phyloP scores from a whole-genome alignment of 1,140 invertebrate species.

The Drosophila arizonae region DNA sequence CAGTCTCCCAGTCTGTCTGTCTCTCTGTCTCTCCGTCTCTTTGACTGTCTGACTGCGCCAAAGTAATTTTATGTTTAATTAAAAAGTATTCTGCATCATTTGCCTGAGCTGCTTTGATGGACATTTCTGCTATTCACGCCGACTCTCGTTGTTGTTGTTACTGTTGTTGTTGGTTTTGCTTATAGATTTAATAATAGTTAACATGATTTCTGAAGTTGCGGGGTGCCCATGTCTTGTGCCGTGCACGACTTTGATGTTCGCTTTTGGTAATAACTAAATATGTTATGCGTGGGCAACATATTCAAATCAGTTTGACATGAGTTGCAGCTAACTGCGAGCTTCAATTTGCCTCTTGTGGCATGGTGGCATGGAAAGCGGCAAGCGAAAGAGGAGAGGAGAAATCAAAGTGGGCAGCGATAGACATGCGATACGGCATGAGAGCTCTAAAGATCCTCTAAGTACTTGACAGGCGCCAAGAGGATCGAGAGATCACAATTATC shows the following conservation, averaged over 20 bases:
- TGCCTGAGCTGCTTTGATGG: slow-evolving; percentile 62
- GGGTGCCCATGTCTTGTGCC: slow-evolving; percentile 25
- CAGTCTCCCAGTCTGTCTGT: slow-evolving; percentile 1
- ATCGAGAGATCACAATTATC: slow-evolving; percentile 32
- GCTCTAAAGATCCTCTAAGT: slow-evolving; percentile 3
- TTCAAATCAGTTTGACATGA: slow-evolving; percentile 63
- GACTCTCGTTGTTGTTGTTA: slow-evolving; percentile 45
- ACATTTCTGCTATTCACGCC: slow-evolving; percentile 72
- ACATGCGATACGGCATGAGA: slow-evolving; percentile 24
- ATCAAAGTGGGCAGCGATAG: slow-evolving; percentile 13
- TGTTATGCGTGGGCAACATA: slow-evolving; percentile 63
- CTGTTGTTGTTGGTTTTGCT: slow-evolving; percentile 52
- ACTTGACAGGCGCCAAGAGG: slow-evolving; percentile 42
- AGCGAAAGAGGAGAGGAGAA: background rate
- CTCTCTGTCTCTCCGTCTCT: slow-evolving; percentile 16
- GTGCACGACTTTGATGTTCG: slow-evolving; percentile 76
- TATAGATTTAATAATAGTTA: slow-evolving; percentile 78
- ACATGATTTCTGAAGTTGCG: slow-evolving; percentile 59
- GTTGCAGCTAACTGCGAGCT: slow-evolving; percentile 38
- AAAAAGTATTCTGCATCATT: slow-evolving; percentile 77
- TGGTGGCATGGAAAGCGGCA: background rate
- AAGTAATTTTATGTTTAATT: slow-evolving; percentile 81
- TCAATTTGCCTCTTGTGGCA: slow-evolving; percentile 13
- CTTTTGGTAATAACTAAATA: slow-evolving; percentile 54
- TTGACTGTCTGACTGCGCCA: slow-evolving; percentile 35